A percentile compares a stretch with the other conserved stretches of the same genome.
Conservation (phyloP, 1,140 invertebrate species). For the Drosophila tani region DNA sequence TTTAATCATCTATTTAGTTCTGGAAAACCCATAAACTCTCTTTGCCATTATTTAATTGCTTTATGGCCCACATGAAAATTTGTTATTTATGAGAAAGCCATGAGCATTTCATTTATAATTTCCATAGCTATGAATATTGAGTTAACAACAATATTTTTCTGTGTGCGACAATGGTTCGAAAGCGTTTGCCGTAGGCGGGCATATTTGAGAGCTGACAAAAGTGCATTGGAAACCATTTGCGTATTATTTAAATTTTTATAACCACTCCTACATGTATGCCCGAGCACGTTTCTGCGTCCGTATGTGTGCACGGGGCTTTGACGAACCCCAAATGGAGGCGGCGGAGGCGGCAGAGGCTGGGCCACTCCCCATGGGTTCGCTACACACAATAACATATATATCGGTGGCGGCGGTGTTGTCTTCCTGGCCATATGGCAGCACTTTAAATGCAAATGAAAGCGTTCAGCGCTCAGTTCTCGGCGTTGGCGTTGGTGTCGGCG, state of each 20-base stretch:
- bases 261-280: constrained; percentile 21
- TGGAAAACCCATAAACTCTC: no score
- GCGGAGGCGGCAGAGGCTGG: background rate
- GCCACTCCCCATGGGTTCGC: constrained; percentile 15
- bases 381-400: background rate
- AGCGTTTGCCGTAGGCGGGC: background rate
- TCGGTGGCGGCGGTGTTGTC: constrained; percentile 18
- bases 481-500: constrained; percentile 52
- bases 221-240: constrained; percentile 39
- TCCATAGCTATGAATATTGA: background rate
- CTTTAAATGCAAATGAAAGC: constrained; percentile 83
- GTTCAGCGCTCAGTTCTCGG: constrained; percentile 49
- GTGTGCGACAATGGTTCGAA: background rate
- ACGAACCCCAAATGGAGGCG: constrained; percentile 11
- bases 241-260: constrained; percentile 40
- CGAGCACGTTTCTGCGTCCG: constrained; percentile 23
- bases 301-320: constrained; percentile 25
- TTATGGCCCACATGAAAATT: no score
- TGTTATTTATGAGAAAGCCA: background rate
- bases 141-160: constrained; percentile 2
- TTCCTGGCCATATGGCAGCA: constrained; percentile 77
- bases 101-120: no score
- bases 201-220: constrained; percentile 17
- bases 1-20: background rate
- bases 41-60: background rate